Conservation (phyloP, 2,797 vertebrate genomes). For the Cetoscarus ocellatus region DNA sequence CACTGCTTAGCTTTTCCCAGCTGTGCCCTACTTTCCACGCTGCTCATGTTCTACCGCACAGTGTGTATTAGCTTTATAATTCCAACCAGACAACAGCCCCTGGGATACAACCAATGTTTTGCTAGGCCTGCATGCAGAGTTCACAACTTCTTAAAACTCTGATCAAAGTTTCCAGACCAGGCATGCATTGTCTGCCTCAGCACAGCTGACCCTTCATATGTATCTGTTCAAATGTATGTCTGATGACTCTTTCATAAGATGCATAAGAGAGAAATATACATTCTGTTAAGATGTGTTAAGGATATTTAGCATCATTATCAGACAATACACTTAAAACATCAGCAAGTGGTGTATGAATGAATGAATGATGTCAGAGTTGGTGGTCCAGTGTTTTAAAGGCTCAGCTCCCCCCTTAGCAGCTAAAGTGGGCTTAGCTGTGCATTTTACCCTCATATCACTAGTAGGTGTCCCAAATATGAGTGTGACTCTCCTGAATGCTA, state of each 20-base stretch:
- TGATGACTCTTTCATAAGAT: neutral
- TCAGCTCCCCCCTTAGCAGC: no score
- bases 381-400: no score
- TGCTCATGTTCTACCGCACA: conserved; percentile 48
- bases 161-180: conserved; percentile 18
- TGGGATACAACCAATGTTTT: conserved; percentile 48
- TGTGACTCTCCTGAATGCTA: neutral
- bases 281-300: neutral
- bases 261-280: neutral
- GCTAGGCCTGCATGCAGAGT: conserved; percentile 47
- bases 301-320: neutral
- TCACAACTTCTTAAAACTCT: conserved; percentile 36
- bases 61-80: conserved; percentile 54
- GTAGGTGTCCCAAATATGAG: neutral
- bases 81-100: conserved; percentile 57
- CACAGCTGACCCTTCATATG: conserved; percentile 7
- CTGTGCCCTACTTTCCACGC: conserved; percentile 78
- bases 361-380: no score
- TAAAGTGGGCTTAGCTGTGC: neutral
- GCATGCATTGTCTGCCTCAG: conserved; percentile 13
- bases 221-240: neutral
- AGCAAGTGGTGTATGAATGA: no score
- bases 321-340: neutral
- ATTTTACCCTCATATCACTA: neutral
- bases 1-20: conserved; percentile 66